These are phyloP conservation scores for Alviniconcha marisindica DNA, from an alignment of 1,140 invertebrate genomes.

Conservation along the genomic window DNA sequence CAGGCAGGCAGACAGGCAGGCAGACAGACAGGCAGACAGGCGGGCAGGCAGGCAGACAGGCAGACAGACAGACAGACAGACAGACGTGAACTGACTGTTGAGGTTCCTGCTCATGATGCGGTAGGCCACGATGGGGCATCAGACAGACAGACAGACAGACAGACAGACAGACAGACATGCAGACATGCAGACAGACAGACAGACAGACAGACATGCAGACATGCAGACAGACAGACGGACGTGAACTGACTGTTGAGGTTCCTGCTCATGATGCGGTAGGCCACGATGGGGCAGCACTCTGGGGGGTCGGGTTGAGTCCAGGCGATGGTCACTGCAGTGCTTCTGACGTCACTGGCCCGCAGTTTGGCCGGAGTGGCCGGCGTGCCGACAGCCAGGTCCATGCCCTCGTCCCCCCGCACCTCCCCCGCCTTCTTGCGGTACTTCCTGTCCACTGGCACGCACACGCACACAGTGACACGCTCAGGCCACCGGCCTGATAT, in stretches of 20 bases:
- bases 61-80: not conserved
- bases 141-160: not conserved
- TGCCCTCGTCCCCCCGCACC: no score
- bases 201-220: not conserved
- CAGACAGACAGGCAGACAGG: no score
- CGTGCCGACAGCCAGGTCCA: not conserved
- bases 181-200: not conserved
- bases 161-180: not conserved
- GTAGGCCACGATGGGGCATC: conserved; percentile 48
- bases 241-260: conserved; percentile 34
- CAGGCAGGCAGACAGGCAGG: no score
- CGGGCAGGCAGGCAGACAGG: no score
- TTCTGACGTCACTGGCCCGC: conserved; percentile 13
- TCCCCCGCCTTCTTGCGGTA: conserved; percentile 4
- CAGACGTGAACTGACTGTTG: not conserved
- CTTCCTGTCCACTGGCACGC: conserved; percentile 20
- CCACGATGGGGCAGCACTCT: conserved; percentile 45
- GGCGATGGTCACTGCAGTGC: conserved; percentile 29
- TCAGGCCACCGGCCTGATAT: not conserved
- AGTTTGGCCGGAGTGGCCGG: conserved; percentile 26
- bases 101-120: conserved; percentile 38
- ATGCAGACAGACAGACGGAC: not conserved
- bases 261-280: conserved; percentile 42
- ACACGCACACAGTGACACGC: not conserved
- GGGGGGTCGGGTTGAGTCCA: conserved; percentile 29